Percentiles rank a stretch among this genome's conserved stretches.
phyloP scores from a whole-genome alignment of 2,888 invertebrate species.

The Chymomyza procnemis region DNA sequence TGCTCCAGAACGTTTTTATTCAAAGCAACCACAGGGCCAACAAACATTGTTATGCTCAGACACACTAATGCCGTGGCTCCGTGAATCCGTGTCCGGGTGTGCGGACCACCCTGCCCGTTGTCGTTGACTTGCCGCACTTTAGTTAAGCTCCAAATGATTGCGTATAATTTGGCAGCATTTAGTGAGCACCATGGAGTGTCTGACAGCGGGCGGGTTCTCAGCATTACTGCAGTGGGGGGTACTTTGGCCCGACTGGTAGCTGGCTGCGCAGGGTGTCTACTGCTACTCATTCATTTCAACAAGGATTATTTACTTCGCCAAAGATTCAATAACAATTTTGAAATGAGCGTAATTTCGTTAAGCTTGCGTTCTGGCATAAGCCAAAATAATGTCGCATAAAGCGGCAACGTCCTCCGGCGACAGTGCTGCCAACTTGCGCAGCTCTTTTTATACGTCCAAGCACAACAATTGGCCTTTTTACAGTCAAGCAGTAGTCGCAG shows the following conservation, averaged over 20 bases:
- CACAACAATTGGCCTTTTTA: not conserved
- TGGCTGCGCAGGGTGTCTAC: slow-evolving; percentile 25
- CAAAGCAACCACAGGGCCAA: slow-evolving; percentile 19
- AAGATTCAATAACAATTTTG: slow-evolving; percentile 76
- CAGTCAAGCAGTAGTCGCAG: no score
- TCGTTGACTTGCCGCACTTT: slow-evolving; percentile 51
- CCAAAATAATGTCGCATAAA: slow-evolving; percentile 58
- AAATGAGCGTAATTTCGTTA: slow-evolving; percentile 66
- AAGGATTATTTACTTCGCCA: slow-evolving; percentile 75
- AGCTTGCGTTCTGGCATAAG: slow-evolving; percentile 48
- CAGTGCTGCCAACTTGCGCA: not conserved
- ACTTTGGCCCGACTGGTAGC: slow-evolving; percentile 15
- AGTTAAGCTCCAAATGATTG: slow-evolving; percentile 62
- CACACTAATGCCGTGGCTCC: not conserved
- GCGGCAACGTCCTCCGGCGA: not conserved
- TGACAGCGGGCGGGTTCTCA: not conserved
- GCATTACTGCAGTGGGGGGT: not conserved
- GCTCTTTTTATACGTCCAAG: not conserved
- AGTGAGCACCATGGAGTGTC: slow-evolving; percentile 23
- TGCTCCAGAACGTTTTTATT: slow-evolving; percentile 18
- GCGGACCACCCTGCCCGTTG: slow-evolving; percentile 5
- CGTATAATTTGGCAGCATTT: slow-evolving; percentile 66
- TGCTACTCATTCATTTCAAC: slow-evolving; percentile 67
- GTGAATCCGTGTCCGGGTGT: not conserved
- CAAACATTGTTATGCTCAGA: not conserved